Evolutionary conservation across 2,888 invertebrate genomes (phyloP), one percentile per base, ranked within the genome.

Genomic region (Torymus texanus): DNA sequence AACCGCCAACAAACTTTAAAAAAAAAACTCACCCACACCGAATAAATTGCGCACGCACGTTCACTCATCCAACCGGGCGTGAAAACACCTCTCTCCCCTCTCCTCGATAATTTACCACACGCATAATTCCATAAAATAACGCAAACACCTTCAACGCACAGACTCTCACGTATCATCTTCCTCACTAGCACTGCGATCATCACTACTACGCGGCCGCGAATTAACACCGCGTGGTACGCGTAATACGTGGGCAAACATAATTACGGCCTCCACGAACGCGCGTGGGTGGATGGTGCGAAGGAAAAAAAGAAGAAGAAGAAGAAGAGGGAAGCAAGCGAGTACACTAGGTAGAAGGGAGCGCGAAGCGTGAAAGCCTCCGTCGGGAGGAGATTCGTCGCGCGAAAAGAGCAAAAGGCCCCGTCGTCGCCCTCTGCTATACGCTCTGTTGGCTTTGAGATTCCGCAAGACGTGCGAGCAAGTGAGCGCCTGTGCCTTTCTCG

Each of bases 171-270:
- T 29, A 14, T 24, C 24, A n/a, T 13, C 18, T 12, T 14, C 29
- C 21, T 16, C 56, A 10, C 10, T 21, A 21, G 1, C 14, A 13
- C 53, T 13, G 21, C 58, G 55, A 63, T 56, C 62, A 14, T 24
- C 41, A 2, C 16, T 55, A 41, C 4, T 18, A 50, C 29, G 21
- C 16, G 13, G 12, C 29, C 51, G 56, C 58, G 51, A 74, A 79
- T 79, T 70, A 79, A 68, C 41, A 41, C 41, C 73, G 63, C 65
- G 21, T 10, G 16, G 18, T 21, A 58, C 68, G 59, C 58, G 61
- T 68, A 76, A 72, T 68, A 53, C 65, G 66, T 63, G 77, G 58
- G 77, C 21, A 74, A 80, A 78, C 71, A 80, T 66, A 59, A 80
- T 77, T 77, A 74, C 24, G 59, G 29, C 4, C 29, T 29, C 4